Evolutionary conservation across 2,888 invertebrate genomes (phyloP).

Genomic region (Xestoiulus laeticollis): DNA sequence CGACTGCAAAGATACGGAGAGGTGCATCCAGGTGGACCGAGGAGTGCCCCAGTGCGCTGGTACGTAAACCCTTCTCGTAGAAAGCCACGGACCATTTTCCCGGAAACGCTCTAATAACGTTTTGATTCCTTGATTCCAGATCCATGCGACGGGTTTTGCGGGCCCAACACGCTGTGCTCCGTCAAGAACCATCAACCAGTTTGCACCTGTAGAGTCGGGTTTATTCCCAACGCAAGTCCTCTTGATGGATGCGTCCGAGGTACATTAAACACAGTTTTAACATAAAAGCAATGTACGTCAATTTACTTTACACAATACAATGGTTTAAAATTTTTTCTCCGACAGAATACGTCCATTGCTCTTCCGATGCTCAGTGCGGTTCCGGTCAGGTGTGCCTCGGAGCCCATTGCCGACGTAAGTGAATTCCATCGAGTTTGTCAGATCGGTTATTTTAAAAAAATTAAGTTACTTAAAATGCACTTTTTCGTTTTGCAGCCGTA

Average conservation of each 20-base stretch:
- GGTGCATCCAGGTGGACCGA: conserved; percentile 68
- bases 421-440: background rate
- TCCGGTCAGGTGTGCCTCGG: conserved; percentile 78
- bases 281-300: too few relatives aligned
- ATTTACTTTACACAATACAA: too few relatives aligned
- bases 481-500: conserved; percentile 67
- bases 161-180: conserved; percentile 83
- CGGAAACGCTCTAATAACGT: too few relatives aligned
- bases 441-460: background rate
- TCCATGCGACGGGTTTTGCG: conserved; percentile 77
- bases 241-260: conserved; percentile 58
- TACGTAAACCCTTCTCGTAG: conserved; percentile 18
- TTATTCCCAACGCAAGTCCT: conserved; percentile 72
- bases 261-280: too few relatives aligned
- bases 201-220: conserved; percentile 82
- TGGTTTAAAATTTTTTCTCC: too few relatives aligned
- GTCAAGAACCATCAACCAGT: conserved; percentile 74
- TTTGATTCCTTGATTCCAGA: too few relatives aligned
- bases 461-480: background rate
- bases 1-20: conserved; percentile 56
- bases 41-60: conserved; percentile 71
- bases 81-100: too few relatives aligned
- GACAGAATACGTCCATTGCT: conserved; percentile 71
- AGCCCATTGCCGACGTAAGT: conserved; percentile 77
- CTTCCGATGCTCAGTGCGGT: conserved; percentile 77